A percentile compares a stretch with the other conserved stretches of the same genome.
These are phyloP conservation scores for Trichonephila inaurata DNA, from an alignment of 1,140 invertebrate species.

Conservation along the genomic window DNA sequence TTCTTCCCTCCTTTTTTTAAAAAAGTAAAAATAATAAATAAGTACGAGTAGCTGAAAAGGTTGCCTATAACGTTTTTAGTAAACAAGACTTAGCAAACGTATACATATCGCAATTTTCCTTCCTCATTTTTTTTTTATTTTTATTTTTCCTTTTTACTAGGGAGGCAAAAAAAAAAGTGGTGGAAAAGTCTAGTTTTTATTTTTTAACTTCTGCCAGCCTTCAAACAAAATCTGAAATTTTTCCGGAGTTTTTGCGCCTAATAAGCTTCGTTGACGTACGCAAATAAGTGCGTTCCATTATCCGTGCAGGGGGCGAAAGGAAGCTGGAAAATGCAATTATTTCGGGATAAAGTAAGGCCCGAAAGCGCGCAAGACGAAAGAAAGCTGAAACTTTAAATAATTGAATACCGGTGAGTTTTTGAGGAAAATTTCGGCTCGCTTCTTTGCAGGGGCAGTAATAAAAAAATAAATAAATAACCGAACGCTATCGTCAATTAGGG, in stretches of 20 bases:
- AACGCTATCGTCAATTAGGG: neutral
- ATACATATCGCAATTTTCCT: constrained; percentile 25
- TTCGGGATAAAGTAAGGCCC: constrained; percentile 41
- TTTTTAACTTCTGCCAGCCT: neutral
- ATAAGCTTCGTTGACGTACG: constrained; percentile 50
- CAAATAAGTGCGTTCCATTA: constrained; percentile 48
- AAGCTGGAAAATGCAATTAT: constrained; percentile 48
- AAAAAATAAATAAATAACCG: neutral
- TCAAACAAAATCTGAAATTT: constrained; percentile 28
- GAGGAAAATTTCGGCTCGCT: neutral
- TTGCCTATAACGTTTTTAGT: constrained; percentile 38
- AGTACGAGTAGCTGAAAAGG: neutral
- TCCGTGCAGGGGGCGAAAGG: neutral
- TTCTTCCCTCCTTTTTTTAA: neutral
- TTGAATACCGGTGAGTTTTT: neutral
- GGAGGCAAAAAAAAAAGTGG: neutral
- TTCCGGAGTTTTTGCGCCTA: constrained; percentile 48
- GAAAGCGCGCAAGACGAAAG: neutral
- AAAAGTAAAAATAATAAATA: neutral
- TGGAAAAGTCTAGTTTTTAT: neutral
- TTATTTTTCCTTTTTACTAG: neutral
- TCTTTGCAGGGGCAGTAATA: neutral
- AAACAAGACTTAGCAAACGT: constrained; percentile 36
- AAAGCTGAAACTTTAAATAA: constrained; percentile 37
- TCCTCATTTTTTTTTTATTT: neutral